Percentiles rank a stretch among this genome's conserved stretches.
These are phyloP conservation scores for Megathymus violae DNA, from an alignment of 1,140 invertebrate species.

Conservation along the genomic window DNA sequence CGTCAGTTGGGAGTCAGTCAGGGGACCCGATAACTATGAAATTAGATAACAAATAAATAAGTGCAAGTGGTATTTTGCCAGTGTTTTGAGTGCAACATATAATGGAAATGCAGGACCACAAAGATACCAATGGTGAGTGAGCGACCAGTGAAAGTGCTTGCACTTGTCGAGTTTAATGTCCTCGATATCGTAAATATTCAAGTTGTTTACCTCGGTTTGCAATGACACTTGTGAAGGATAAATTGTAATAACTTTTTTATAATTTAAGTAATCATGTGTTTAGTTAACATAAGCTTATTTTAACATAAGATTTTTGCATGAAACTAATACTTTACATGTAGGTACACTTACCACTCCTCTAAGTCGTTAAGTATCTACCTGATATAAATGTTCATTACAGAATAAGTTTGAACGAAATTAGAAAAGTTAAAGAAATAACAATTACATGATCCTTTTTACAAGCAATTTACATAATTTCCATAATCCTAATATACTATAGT, in stretches of 20 bases:
- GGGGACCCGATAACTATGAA: conserved; percentile 2
- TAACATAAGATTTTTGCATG: too few species aligned
- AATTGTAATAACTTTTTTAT: conserved; percentile 19
- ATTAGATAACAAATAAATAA: conserved; percentile 20
- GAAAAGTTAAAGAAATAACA: too few species aligned
- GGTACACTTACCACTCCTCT: too few species aligned
- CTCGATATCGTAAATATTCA: conserved; percentile 41
- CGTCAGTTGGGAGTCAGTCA: conserved; percentile 34
- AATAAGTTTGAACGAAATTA: too few species aligned
- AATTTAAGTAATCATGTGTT: too few species aligned
- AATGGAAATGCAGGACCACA: conserved; percentile 48
- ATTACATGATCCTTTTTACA: too few species aligned
- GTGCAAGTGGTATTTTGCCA: conserved; percentile 36
- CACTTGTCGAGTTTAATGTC: conserved; percentile 32
- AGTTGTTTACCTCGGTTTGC: conserved; percentile 36
- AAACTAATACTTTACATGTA: too few species aligned
- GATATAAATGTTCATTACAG: too few species aligned
- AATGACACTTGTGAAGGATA: conserved; percentile 30
- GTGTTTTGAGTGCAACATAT: conserved; percentile 28
- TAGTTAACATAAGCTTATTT: too few species aligned
- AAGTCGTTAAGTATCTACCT: too few species aligned
- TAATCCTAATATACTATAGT: too few species aligned
- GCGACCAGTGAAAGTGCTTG: conserved; percentile 48
- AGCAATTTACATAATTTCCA: too few species aligned
- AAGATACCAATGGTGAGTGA: conserved; percentile 45